Evolutionary conservation across 2,888 invertebrate species (phyloP), one percentile per base, ranked within the genome.

Genomic region (Tachina fera): DNA sequence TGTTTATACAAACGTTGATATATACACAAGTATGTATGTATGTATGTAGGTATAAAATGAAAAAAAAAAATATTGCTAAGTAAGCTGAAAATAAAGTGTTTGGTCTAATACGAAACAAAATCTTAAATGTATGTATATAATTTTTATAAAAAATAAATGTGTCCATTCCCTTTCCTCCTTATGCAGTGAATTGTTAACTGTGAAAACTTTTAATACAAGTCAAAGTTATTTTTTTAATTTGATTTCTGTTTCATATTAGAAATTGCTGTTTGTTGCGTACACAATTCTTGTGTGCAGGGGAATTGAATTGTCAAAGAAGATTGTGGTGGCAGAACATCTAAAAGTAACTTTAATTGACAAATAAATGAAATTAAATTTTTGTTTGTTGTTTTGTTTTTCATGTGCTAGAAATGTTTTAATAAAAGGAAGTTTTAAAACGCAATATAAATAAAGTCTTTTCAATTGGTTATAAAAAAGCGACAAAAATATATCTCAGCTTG

Each of bases 281-380:
- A 14, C 11, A 19, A 45, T 9, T 16, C 51, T n/a, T 6, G 13
- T 45, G 11, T 63, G 5, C 22, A 31, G 1, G 45, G 43, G 22
- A 71, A 43, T 39, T 68, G 39, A 47, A 31, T 31, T 31, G 31
- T 31, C 5, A 31, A 31, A 31, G 6, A 31, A 31, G 71, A n/a
- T 45, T 60, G 11, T 45, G 22, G 22, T 16, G 61, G 9, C 16
- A 61, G 31, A 41, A 51, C 3, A 16, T 51, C 22, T 53, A 63
- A 63, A 71, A 71, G 63, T 71, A 56, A 79, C 45, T 79, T 70
- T 79, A 79, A 71, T 63, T 79, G 71, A 45, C 78, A 79, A 71
- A 53, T 53, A 71, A 79, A 79, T 53, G 31, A 39, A 76, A 58
- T 68, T 3, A 41, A 68, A 47, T 60, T n/a, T 9, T 39, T 70